Evolutionary conservation across 2,888 invertebrate species (phyloP).

Genomic region (Mimachlamys varia): DNA sequence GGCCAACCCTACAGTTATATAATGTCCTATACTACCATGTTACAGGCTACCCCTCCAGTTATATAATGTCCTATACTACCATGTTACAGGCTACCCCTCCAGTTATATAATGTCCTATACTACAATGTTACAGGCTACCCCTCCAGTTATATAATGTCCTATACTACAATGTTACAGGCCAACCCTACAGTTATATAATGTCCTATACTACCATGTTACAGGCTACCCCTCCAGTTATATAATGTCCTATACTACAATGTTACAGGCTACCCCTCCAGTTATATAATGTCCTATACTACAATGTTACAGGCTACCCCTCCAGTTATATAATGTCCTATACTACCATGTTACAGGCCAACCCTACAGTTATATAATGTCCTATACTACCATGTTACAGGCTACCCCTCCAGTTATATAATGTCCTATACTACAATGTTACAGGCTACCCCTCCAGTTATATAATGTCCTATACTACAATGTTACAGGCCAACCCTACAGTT

Average conservation of each 20-base stretch:
- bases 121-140: neutral
- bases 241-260: neutral
- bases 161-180: neutral
- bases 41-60: neutral
- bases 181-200: neutral
- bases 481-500: neutral
- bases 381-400: neutral
- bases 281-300: neutral
- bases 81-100: neutral
- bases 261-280: neutral
- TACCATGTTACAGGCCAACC: neutral
- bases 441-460: neutral
- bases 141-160: neutral
- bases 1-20: neutral
- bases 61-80: neutral
- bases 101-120: neutral
- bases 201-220: neutral
- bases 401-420: neutral
- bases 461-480: neutral
- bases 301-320: neutral
- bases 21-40: neutral
- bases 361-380: neutral
- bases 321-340: neutral
- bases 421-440: neutral
- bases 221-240: neutral